Base-by-base conservation (phyloP, 2,113 vertebrate genomes). In the Corvus hawaiiensis region DNA sequence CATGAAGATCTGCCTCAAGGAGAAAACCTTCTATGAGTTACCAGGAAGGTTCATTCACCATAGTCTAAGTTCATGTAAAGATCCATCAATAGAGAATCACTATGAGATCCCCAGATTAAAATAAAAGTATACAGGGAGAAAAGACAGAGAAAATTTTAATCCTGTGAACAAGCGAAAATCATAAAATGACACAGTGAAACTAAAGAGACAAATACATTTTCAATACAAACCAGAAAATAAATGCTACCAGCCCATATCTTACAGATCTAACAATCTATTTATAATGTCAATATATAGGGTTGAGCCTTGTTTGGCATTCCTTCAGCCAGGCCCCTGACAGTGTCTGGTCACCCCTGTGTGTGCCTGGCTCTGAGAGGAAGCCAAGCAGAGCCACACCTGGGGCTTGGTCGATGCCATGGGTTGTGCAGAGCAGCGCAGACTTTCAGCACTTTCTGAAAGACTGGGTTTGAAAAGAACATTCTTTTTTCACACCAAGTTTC, bases 391-490 rank as follows among this genome's bases (percentile, higher is more conserved):
- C 39, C 28, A 8, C 21, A 16, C 37, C 16, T 6, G 17, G 41
- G 33, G 4, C 46, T 56, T 9, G 13, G 2, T 3, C 62, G 58
- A 5, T 23, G 37, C 67, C 10, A 0, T 3, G 26, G n/a, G 8
- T 4, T 23, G 26, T 68, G 37, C 49, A 68, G 26, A 63, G 9
- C 4, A 11, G 18, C 0, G 2, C 16, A 35, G 23, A 4, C 4
- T 37, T 44, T 24, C 3, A 4, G 23, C 13, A 19, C 20, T 32
- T 46, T 37, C 66, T 61, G 10, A n/a, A 79, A 16, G 18, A 22
- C 37, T 18, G 21, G 6, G 7, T 23, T 79, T 79, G 13, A 67
- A 74, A 58, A 66, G 4, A 13, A 61, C 6, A 2, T 39, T 7
- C 4, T 52, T 81, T 55, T 46, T 59, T 19, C 22, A 30, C 11